Conservation (phyloP, 2,888 invertebrate species). For the Meteorus cinctellus region DNA sequence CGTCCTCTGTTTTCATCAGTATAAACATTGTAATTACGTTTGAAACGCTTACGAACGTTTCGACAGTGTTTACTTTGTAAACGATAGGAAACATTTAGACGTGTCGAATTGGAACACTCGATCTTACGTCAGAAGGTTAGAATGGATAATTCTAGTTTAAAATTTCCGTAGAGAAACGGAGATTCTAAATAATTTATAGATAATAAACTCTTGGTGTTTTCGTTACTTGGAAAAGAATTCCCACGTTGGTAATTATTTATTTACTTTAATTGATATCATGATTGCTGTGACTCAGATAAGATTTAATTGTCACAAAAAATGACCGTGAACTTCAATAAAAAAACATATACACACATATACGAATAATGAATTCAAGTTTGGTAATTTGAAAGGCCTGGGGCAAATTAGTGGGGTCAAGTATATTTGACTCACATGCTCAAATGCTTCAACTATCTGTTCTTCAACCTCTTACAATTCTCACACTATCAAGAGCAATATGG, state of each 20-base stretch:
- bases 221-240: neutral
- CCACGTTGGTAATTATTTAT: neutral
- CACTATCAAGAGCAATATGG: neutral
- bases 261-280: neutral
- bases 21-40: no score
- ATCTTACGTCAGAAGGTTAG: no score
- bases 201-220: no score
- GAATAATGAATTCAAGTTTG: conserved; percentile 35
- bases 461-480: conserved; percentile 54
- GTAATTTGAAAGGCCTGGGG: conserved; percentile 30
- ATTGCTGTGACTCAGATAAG: neutral
- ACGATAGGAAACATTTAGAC: no score
- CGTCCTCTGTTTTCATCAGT: no score
- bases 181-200: no score
- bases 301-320: conserved; percentile 2
- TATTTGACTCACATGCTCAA: conserved; percentile 49
- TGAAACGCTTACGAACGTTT: no score
- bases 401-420: conserved; percentile 49
- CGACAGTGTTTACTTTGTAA: no score
- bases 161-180: no score
- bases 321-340: neutral
- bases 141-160: no score
- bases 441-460: conserved; percentile 55
- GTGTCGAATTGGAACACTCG: no score
- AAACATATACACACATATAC: neutral